Percentiles rank a stretch among this genome's conserved stretches.
Conservation (phyloP, 2,797 vertebrate species). For the Tangara arthus region DNA sequence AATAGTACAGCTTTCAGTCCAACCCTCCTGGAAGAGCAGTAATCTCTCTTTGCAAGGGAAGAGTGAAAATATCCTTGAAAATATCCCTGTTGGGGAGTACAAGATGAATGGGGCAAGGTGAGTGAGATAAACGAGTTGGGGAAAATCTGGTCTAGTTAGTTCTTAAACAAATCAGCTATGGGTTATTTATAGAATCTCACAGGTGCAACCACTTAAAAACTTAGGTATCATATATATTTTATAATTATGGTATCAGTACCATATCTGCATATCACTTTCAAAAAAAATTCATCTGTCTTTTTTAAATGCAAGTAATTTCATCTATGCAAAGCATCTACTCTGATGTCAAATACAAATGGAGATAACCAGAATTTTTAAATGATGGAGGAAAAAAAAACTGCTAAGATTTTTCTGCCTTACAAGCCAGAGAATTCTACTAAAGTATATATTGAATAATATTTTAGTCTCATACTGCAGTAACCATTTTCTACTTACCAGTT, state of each 20-base stretch:
- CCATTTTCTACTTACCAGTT: not conserved
- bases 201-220: not conserved
- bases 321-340: not conserved
- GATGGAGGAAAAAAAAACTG: fast-evolving
- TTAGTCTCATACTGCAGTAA: not conserved
- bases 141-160: not conserved
- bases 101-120: not conserved
- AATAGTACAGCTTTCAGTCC: not conserved
- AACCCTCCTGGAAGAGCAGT: not conserved
- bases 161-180: not conserved
- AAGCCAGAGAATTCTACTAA: not conserved
- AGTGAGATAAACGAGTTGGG: not conserved
- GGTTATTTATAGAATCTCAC: not conserved
- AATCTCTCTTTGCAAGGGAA: not conserved
- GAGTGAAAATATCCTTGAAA: not conserved
- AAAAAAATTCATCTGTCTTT: not conserved
- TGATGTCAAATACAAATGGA: not conserved
- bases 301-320: not conserved
- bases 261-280: not conserved
- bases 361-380: not conserved
- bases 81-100: not conserved
- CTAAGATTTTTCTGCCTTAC: not conserved
- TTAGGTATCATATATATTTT: not conserved
- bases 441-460: not conserved
- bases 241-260: not conserved